These are phyloP conservation scores for Nasonovia ribisnigri DNA, from an alignment of 2,888 invertebrate genomes.

Conservation along the genomic window DNA sequence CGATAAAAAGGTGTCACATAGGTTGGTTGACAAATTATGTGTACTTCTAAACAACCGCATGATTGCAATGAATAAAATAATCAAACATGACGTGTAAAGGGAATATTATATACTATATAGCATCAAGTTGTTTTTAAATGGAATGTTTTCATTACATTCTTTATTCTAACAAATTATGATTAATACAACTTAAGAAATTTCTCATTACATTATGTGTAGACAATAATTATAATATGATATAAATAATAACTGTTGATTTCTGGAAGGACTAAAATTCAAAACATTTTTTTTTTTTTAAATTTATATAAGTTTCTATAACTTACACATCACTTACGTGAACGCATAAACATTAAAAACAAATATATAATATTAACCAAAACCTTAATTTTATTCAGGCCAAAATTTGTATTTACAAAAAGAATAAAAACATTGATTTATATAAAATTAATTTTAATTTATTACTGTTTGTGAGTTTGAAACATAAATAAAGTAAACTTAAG, in stretches of 20 bases:
- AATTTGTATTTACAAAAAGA: conserved; percentile 49
- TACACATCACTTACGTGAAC: not conserved
- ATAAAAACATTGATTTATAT: conserved; percentile 30
- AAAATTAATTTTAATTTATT: conserved; percentile 19
- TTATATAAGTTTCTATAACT: not conserved
- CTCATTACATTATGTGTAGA: not conserved
- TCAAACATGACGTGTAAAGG: not conserved
- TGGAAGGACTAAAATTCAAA: not conserved
- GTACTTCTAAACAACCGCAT: not conserved
- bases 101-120: not conserved
- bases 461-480: conserved; percentile 34
- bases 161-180: not conserved
- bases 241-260: not conserved
- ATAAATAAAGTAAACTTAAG: conserved; percentile 33
- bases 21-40: not conserved
- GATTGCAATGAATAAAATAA: not conserved
- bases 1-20: not conserved
- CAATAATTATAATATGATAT: not conserved
- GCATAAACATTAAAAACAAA: not conserved
- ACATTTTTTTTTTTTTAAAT: not conserved
- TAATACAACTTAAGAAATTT: not conserved
- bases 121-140: not conserved
- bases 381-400: conserved; percentile 57
- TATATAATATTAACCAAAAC: conserved; percentile 48
- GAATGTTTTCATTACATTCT: not conserved